Evolutionary conservation across 2,888 invertebrate genomes (phyloP).

Genomic region (Athetis lepigone): DNA sequence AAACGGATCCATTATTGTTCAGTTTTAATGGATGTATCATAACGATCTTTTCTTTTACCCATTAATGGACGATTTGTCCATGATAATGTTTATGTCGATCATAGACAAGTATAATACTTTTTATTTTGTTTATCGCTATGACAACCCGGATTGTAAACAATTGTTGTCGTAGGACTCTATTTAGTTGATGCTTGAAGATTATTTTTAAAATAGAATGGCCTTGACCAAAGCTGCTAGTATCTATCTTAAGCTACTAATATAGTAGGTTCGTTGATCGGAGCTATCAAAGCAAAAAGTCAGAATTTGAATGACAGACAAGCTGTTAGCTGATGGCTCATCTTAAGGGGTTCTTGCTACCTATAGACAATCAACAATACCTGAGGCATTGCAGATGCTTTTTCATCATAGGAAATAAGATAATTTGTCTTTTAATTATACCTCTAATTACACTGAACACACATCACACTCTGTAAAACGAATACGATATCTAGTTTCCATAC

Average conservation of each 20-base stretch:
- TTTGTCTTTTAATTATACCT: no score
- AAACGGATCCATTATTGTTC: slow-evolving; percentile 44
- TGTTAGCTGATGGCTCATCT: no score
- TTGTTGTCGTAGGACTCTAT: neutral
- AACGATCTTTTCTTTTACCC: slow-evolving; percentile 37
- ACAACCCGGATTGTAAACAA: slow-evolving; percentile 23
- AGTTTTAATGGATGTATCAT: slow-evolving; percentile 47
- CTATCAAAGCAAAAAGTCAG: no score
- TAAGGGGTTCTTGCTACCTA: no score
- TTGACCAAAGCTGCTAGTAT: neutral
- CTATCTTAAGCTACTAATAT: no score
- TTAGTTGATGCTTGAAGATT: neutral
- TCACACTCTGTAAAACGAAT: neutral
- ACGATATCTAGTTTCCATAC: neutral
- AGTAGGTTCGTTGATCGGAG: no score
- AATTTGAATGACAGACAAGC: no score
- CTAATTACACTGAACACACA: neutral
- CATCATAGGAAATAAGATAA: no score
- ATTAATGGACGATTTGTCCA: slow-evolving; percentile 35
- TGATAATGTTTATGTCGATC: slow-evolving; percentile 10
- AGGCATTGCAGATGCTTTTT: no score
- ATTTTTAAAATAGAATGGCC: neutral
- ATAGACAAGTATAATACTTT: slow-evolving; percentile 14
- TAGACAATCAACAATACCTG: no score
- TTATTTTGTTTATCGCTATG: slow-evolving; percentile 35